Percentiles rank a stretch among this genome's conserved stretches.
Evolutionary conservation across 2,888 invertebrate species (phyloP).

Genomic region (Cryptocheilus praepositus): DNA sequence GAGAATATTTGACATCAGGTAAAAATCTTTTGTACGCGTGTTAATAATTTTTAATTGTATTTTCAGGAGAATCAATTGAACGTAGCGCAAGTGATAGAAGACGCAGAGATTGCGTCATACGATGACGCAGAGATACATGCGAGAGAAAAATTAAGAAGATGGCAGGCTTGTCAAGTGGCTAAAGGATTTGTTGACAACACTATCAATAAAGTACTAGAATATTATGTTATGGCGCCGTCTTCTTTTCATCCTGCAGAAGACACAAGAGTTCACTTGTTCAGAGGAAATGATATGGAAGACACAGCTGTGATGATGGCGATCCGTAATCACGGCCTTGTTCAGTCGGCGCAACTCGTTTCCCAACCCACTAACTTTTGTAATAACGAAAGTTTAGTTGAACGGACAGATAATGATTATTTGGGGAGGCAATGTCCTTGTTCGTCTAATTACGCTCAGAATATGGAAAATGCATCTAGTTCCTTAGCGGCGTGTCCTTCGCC

Average conservation of each 20-base stretch:
- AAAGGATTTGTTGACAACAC: conserved; percentile 83
- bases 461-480: conserved; percentile 28
- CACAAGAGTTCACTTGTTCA: conserved; percentile 64
- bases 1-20: neutral
- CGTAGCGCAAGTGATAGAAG: neutral
- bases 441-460: conserved; percentile 27
- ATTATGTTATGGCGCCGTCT: conserved; percentile 77
- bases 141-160: conserved; percentile 73
- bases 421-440: conserved; percentile 37
- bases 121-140: conserved; percentile 61
- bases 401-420: conserved; percentile 31
- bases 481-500: conserved; percentile 41
- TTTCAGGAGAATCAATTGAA: conserved; percentile 33
- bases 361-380: conserved; percentile 44
- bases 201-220: conserved; percentile 82
- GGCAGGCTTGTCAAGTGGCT: conserved; percentile 83
- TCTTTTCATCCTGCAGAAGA: conserved; percentile 70
- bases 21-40: neutral
- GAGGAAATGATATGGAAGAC: conserved; percentile 80
- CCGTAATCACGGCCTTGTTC: conserved; percentile 80
- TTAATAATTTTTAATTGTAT: conserved; percentile 3
- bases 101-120: conserved; percentile 37
- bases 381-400: conserved; percentile 25
- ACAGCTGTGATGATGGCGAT: conserved; percentile 86
- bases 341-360: conserved; percentile 49